Conservation (phyloP, 2,888 invertebrate genomes). For the Tuta absoluta region DNA sequence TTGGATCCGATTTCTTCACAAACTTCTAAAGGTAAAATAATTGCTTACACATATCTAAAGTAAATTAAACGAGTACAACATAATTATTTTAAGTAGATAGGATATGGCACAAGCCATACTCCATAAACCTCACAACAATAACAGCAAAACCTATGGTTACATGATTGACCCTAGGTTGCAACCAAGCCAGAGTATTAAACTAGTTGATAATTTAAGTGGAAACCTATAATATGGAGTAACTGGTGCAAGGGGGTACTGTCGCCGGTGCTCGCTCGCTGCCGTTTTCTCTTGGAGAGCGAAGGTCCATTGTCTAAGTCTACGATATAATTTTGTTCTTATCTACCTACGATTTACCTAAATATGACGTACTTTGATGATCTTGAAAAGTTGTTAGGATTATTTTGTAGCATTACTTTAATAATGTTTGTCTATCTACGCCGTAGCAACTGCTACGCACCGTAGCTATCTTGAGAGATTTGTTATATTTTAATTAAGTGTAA, state of each 20-base stretch:
- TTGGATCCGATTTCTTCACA: too few species aligned
- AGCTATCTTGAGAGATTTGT: background rate
- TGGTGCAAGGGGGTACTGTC: constrained; percentile 40
- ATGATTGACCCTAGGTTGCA: constrained; percentile 9
- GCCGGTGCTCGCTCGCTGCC: constrained; percentile 38
- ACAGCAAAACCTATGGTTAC: constrained; percentile 5
- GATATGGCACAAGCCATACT: background rate
- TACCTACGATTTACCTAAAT: too few species aligned
- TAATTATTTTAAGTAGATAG: too few species aligned
- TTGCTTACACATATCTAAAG: too few species aligned
- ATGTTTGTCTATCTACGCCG: background rate
- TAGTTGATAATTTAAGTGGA: constrained; percentile 23
- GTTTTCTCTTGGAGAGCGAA: constrained; percentile 28
- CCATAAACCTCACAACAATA: constrained; percentile 4
- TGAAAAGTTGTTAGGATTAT: too few species aligned
- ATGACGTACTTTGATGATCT: too few species aligned
- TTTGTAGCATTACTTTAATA: too few species aligned
- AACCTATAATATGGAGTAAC: constrained; percentile 26
- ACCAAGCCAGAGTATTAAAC: background rate
- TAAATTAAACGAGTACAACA: too few species aligned
- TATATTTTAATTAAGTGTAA: too few species aligned
- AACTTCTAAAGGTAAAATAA: too few species aligned
- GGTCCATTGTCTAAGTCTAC: constrained; percentile 3
- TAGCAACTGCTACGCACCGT: background rate
- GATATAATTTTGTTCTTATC: background rate